Base-by-base conservation (phyloP, 1,140 invertebrate genomes). In the Nixonia krombeini region DNA sequence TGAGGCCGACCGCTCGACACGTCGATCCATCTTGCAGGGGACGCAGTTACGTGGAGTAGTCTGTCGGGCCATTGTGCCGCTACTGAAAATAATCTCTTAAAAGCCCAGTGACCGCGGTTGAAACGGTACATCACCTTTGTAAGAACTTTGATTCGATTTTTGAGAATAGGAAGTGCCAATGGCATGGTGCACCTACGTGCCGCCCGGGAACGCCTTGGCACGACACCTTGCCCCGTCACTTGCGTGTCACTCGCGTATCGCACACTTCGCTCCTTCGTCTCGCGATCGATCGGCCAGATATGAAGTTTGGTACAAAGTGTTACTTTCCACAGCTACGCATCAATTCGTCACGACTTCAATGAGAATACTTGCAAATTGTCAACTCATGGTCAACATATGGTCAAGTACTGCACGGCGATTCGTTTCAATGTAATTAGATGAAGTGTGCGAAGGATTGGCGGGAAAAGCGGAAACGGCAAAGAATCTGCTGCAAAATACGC, bases 71-170 rank as follows among this genome's bases (percentile, higher is more conserved):
- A n/a, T n/a, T n/a, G n/a, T n/a, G 40, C 31, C 37, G 12, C 26
- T 47, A 31, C 42, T 44, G 28, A 56, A 45, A 55, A 61, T 67
- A 67, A 67, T 67, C 64, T 56, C 50, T 40, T 59, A 35, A 59
- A 55, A 65, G 62, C 51, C 42, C 21, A 42, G 46, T 56, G 44
- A 42, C 45, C 49, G 46, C 47, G 21, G 18, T 18, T 9, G 16
- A 21, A 42, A 49, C 17, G 23, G 18, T 18, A 49, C 53, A 21
- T 66, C 42, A n/a, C n/a, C n/a, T n/a, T n/a, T n/a, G n/a, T n/a
- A n/a, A n/a, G n/a, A n/a, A n/a, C n/a, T n/a, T n/a, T n/a, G n/a
- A n/a, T 55, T 55, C 28, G 45, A 59, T 53, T 59, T 55, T 59
- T 53, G 45, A 29, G 33, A 9, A 21, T 44, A 23, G 37, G 28